Evolutionary conservation across 2,888 invertebrate species (phyloP).

Genomic region (Enchytraeus crypticus): DNA sequence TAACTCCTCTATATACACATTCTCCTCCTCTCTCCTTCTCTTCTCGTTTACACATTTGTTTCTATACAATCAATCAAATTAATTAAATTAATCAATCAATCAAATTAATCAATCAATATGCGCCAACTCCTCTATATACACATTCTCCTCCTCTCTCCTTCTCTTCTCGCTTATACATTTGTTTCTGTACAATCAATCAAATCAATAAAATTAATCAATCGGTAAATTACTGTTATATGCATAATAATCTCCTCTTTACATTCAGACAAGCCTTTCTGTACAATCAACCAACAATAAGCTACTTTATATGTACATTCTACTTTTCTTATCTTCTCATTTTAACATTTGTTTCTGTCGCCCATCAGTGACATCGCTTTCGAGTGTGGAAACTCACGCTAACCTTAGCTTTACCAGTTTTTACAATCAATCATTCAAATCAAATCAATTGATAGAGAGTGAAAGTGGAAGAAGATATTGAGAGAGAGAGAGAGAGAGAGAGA

Average conservation of each 20-base stretch:
- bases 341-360: too few relatives aligned
- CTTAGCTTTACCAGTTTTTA: too few relatives aligned
- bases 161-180: constrained; percentile 95
- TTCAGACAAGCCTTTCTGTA: constrained; percentile 67
- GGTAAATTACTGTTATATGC: constrained; percentile 81
- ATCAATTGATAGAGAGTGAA: neutral
- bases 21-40: constrained; percentile 85
- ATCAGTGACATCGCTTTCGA: too few relatives aligned
- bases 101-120: too few relatives aligned
- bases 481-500: constrained; percentile 7
- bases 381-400: too few relatives aligned
- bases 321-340: too few relatives aligned
- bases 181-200: constrained; percentile 13
- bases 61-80: constrained; percentile 12
- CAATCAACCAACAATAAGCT: neutral
- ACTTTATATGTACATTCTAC: too few relatives aligned
- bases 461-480: neutral
- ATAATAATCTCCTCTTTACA: constrained; percentile 89
- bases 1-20: constrained; percentile 92
- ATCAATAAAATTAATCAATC: too few relatives aligned
- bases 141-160: constrained; percentile 87
- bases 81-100: too few relatives aligned
- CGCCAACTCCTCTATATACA: constrained; percentile 92
- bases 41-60: constrained; percentile 90
- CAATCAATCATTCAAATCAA: too few relatives aligned